Percentiles rank a stretch among this genome's conserved stretches.
Conservation (phyloP, 2,113 vertebrate species). For the Rhinogobius similis region DNA sequence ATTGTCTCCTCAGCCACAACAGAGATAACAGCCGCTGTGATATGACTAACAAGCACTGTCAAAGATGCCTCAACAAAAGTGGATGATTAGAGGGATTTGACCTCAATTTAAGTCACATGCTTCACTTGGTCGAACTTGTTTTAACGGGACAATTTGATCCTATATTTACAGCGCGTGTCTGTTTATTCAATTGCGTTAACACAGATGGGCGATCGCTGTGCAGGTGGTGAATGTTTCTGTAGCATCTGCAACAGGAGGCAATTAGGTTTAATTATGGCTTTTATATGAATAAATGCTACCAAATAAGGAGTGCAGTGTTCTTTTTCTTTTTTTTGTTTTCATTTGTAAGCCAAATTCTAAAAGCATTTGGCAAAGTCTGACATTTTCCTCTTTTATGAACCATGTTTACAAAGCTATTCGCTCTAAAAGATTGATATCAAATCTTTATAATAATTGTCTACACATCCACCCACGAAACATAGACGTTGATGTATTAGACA, state of each 20-base stretch:
- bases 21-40: slow-evolving; percentile 30
- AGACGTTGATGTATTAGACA: too few species aligned
- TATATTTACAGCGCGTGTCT: slow-evolving; percentile 7
- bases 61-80: slow-evolving; percentile 31
- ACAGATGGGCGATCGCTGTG: slow-evolving; percentile 37
- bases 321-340: not conserved
- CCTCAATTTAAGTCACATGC: slow-evolving; percentile 17
- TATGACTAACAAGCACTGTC: slow-evolving; percentile 27
- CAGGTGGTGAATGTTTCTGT: slow-evolving; percentile 41
- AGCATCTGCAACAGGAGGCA: slow-evolving; percentile 37
- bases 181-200: slow-evolving; percentile 22
- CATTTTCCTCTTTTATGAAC: not conserved
- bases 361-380: not conserved
- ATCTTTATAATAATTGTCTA: too few species aligned
- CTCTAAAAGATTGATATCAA: not conserved
- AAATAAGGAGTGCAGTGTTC: not conserved
- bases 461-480: too few species aligned
- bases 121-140: not conserved
- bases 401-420: not conserved
- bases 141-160: not conserved
- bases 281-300: not conserved
- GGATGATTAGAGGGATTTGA: slow-evolving; percentile 39
- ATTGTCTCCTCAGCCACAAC: slow-evolving; percentile 19
- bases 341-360: not conserved
- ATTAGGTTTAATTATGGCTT: slow-evolving; percentile 11